Base-by-base conservation (phyloP, 2,888 invertebrate species). In the Diadromus collaris region DNA sequence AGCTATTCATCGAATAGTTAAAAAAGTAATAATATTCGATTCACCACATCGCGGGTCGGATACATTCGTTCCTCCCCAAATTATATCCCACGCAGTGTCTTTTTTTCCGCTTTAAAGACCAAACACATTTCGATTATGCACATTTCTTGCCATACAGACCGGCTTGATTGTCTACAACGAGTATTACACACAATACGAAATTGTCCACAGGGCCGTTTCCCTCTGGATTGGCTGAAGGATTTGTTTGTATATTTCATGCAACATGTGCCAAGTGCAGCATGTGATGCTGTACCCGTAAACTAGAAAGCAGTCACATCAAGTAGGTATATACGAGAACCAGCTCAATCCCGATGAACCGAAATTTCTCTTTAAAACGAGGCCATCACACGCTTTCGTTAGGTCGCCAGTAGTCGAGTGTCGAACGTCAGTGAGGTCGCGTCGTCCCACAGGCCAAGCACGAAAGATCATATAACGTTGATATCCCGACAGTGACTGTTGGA, bases 311-410 rank as follows among this genome's bases (percentile, higher is more conserved):
- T 54, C 54, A 13, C n/a, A 54, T 54, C 44, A 34, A 29, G 29
- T 32, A 72, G 24, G 58, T n/a, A 58, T 29, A 67, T 46, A 21
- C 13, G 67, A 51, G 65, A 27, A 38, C 70, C 46, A 38, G 61
- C 69, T 60, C 69, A 58, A 76, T 70, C 38, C 63, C 29, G 75
- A 48, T 73, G 80, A 85, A 86, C 84, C 84, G 86, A 85, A 87
- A 88, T 90, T 89, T 90, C 90, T 88, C 90, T 84, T 46, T 21
- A 65, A 85, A 90, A 86, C 81, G 89, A 83, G 90, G 90, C 88
- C 88, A 86, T 70, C 77, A 64, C 70, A 78, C 78, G 83, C 78
- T 81, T 85, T 86, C 86, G 89, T 88, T 86, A 86, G 77, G 82
- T 81, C 82, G 27, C 41, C 38, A 73, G 60, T 88, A 90, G 88